Conservation (phyloP, 2,113 vertebrate genomes). For the Anarrhichthys ocellatus region DNA sequence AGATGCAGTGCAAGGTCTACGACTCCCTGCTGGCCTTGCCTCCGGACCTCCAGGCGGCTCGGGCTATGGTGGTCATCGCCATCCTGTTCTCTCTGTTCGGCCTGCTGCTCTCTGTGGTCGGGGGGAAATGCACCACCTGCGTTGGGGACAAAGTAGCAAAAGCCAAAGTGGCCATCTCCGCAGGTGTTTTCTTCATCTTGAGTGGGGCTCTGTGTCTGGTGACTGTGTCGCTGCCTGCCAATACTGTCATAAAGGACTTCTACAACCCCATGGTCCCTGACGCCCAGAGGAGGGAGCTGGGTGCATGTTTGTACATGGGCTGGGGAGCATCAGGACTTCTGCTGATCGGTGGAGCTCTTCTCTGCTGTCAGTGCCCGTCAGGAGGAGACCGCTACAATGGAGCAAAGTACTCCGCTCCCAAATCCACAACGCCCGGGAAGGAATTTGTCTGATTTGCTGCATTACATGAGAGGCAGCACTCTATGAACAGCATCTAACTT, state of each 20-base stretch:
- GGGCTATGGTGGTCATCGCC: constrained; percentile 88
- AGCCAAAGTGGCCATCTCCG: constrained; percentile 88
- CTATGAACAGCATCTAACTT: constrained; percentile 1
- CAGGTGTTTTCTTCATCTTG: constrained; percentile 88
- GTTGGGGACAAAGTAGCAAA: constrained; percentile 88
- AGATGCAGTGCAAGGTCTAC: constrained; percentile 91
- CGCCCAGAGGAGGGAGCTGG: constrained; percentile 89
- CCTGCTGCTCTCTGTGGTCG: constrained; percentile 89
- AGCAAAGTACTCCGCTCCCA: constrained; percentile 86
- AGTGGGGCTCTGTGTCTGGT: constrained; percentile 87
- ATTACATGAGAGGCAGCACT: neutral
- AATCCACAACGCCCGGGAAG: constrained; percentile 86
- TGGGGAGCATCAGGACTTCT: constrained; percentile 87
- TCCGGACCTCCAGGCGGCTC: constrained; percentile 90
- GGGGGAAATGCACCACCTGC: constrained; percentile 93
- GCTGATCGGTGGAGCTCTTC: constrained; percentile 87
- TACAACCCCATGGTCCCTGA: constrained; percentile 87
- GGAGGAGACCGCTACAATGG: constrained; percentile 84
- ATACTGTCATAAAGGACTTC: constrained; percentile 91
- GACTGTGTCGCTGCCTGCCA: constrained; percentile 91
- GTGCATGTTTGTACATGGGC: constrained; percentile 80
- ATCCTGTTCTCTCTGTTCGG: constrained; percentile 88
- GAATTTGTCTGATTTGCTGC: constrained; percentile 82
- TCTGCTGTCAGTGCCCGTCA: constrained; percentile 89
- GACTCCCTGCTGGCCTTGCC: constrained; percentile 89